Evolutionary conservation across 2,888 invertebrate species (phyloP), one percentile per base, ranked within the genome.

Genomic region (Megaustenia siamemsis): DNA sequence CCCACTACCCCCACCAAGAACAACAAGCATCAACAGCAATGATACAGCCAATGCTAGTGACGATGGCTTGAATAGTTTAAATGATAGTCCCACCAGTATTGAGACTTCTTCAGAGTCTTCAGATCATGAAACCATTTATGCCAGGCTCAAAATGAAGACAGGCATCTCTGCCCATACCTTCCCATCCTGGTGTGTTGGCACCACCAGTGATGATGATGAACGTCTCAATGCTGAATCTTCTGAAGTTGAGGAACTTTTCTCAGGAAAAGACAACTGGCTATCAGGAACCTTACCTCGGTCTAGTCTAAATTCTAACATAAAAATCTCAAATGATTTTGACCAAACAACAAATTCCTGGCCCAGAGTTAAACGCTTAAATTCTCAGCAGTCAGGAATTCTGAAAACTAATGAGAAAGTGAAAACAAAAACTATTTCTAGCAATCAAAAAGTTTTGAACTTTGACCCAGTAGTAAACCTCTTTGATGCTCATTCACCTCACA

Each of bases 61-160:
- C 53, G 83, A 84, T 35, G 73, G 32, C n/a, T n/a, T 28, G 38
- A 82, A 66, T 38, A 71, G 49, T 24, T n/a, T 38, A 8, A 78
- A 78, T 71, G 60, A 79, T n/a, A 82, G 83, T 10, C 76, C 80
- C 56, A 35, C 35, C n/a, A 85, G 84, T 78, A 56, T 71, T n/a
- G 86, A 63, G 53, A 80, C 79, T n/a, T 90, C 90, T 0, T 89
- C 91, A 3, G 86, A 89, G 40, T 92, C 91, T 4, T 91, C 92
- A 0, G 92, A 93, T 73, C 91, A 91, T 49, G 93, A 92, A 79
- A 88, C 88, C 49, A 89, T 93, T 78, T 91, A 90, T 83, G 88
- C 89, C n/a, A 86, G 93, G 43, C 87, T 93, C 12, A 90, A 90
- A 77, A 87, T 87, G 38, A 93, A 93, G 85, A 92, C 93, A 10